Conservation (phyloP, 2,888 invertebrate genomes). For the Petrolisthes cinctipes region DNA sequence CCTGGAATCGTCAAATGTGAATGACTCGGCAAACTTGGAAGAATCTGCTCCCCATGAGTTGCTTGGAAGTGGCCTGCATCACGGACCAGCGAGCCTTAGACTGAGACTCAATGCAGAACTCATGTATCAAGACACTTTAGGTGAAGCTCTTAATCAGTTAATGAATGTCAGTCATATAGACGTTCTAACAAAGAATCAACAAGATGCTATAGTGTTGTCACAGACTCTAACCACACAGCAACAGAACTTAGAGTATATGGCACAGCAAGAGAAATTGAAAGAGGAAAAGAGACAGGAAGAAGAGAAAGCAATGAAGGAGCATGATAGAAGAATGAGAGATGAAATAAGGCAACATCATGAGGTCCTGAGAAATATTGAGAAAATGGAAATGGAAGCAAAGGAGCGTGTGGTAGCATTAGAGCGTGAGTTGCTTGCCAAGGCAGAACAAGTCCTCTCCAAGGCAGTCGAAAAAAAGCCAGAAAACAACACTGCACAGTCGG, state of each 20-base stretch:
- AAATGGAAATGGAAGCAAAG: slow-evolving; percentile 56
- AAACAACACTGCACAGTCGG: slow-evolving; percentile 27
- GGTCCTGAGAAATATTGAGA: slow-evolving; percentile 40
- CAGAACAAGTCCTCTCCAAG: slow-evolving; percentile 45
- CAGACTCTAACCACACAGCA: slow-evolving; percentile 40
- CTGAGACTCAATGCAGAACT: slow-evolving; percentile 62
- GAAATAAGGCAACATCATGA: slow-evolving; percentile 45
- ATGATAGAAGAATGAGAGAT: slow-evolving; percentile 32
- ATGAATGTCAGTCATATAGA: slow-evolving; percentile 40
- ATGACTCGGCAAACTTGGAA: slow-evolving; percentile 13
- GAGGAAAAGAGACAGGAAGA: slow-evolving; percentile 25
- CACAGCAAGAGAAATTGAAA: slow-evolving; percentile 6
- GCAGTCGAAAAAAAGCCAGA: slow-evolving; percentile 24
- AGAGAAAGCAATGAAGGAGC: slow-evolving; percentile 29
- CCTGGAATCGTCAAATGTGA: slow-evolving; percentile 16
- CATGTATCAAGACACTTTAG: slow-evolving; percentile 61
- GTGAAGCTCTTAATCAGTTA: slow-evolving; percentile 58
- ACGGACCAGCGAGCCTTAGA: slow-evolving; percentile 55
- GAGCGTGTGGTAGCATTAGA: slow-evolving; percentile 48
- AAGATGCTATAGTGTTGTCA: slow-evolving; percentile 33
- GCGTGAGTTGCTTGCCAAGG: slow-evolving; percentile 46
- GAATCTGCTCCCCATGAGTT: slow-evolving; percentile 46
- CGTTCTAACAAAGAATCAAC: slow-evolving; percentile 21
- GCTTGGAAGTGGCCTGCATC: slow-evolving; percentile 38
- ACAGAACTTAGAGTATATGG: neutral